A percentile compares a stretch with the other conserved stretches of the same genome.
Evolutionary conservation across 2,113 vertebrate species (phyloP).

Genomic region (Agapornis roseicollis): DNA sequence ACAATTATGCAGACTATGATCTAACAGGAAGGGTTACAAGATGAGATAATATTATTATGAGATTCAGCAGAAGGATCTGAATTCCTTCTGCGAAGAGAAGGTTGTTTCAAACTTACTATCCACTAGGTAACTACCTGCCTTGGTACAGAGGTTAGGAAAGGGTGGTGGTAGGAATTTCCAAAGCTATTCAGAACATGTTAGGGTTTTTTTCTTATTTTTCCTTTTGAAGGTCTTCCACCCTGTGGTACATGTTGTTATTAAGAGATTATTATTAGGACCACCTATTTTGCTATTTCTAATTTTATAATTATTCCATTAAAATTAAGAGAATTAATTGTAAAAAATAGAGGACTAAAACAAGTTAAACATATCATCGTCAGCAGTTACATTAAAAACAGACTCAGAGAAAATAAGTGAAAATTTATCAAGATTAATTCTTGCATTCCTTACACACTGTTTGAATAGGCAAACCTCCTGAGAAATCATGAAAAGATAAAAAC

Average conservation of each 20-base stretch:
- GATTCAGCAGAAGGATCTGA: not conserved
- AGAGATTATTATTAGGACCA: not conserved
- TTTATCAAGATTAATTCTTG: not conserved
- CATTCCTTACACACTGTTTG: not conserved
- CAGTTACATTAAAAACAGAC: not conserved
- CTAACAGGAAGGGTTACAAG: not conserved
- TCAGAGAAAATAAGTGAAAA: not conserved
- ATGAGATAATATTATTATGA: not conserved
- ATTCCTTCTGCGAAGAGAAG: not conserved
- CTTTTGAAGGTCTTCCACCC: not conserved
- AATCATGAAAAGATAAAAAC: not conserved
- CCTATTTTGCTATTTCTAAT: not conserved
- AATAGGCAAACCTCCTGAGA: not conserved
- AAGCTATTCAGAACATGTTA: not conserved
- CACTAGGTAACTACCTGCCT: rapidly evolving
- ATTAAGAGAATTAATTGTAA: not conserved
- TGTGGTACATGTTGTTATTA: not conserved
- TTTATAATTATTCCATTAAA: not conserved
- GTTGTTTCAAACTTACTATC: not conserved
- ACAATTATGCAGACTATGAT: not conserved
- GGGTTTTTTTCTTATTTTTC: not conserved
- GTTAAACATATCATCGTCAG: not conserved
- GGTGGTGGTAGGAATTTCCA: not conserved
- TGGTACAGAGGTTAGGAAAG: not conserved
- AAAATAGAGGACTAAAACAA: not conserved